Evolutionary conservation across 1,140 invertebrate genomes (phyloP), one percentile per base, ranked within the genome.

Genomic region (Halictus rubicundus): DNA sequence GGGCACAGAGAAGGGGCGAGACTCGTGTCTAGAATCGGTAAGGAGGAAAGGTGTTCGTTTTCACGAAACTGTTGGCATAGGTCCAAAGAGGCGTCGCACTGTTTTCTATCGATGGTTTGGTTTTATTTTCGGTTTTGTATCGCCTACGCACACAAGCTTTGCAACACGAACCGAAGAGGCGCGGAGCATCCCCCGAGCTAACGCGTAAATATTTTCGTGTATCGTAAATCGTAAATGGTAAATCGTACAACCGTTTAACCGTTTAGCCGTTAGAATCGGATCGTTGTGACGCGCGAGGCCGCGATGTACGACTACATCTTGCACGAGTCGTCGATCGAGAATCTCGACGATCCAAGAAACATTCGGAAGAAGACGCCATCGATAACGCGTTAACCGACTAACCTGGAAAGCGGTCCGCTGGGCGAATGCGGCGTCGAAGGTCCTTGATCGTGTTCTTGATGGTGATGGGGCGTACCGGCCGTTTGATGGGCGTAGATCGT

Each of bases 361-460:
- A 3, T 4, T 52, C 3, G 16, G 3, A 21, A 32, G 3, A 8
- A 0, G 25, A 32, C 16, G 0, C 42, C 10, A 14, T n/a, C 14
- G 21, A 16, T 19, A 46, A 61, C 5, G 19, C 21, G 32, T 32
- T 32, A 32, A 32, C 32, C 1, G 5, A 90, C 91, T 89, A 80
- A 92, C 91, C 89, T 92, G 64, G 89, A 80, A 0, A 90, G 72
- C 9, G 83, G 60, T 7, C 86, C 89, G 37, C 75, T 87, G 0
- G 92, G 91, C 9, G 92, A 92, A 23, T 93, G 91, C 1, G 90
- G 86, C 3, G 88, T 72, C 0, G 90, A 68, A 0, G 86, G 57
- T 1, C 72, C 78, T 14, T 92, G 88, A 0, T 92, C 90, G 78
- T 92, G 91, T 6, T 93, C 90, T 39, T 91, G 91, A 79, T 91